A percentile compares a stretch with the other conserved stretches of the same genome.
phyloP scores from a whole-genome alignment of 2,888 invertebrate species.

The Xestia sexstrigata region DNA sequence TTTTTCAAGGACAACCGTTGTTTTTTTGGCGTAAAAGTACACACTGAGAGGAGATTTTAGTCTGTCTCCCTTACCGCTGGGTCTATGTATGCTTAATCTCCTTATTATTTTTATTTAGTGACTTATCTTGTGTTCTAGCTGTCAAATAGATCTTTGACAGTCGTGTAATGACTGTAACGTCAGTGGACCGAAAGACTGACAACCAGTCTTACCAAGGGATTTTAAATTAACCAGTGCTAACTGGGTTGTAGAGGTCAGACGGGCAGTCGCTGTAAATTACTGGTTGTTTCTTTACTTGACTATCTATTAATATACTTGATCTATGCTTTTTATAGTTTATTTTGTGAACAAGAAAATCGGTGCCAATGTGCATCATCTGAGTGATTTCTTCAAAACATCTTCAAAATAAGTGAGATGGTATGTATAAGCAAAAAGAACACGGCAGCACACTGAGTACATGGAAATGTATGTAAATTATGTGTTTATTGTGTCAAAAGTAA shows the following conservation, averaged over 20 bases:
- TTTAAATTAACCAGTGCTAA: background rate
- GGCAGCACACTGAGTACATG: background rate
- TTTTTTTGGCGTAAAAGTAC: background rate
- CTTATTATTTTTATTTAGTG: background rate
- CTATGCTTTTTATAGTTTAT: background rate
- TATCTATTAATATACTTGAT: background rate
- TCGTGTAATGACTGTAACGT: background rate
- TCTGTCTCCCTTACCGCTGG: background rate
- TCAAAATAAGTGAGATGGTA: background rate
- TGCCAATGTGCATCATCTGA: background rate
- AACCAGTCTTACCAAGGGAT: background rate
- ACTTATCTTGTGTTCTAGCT: background rate
- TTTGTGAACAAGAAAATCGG: background rate
- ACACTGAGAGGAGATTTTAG: background rate
- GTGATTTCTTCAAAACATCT: background rate
- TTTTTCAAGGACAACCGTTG: background rate
- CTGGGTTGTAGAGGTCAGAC: background rate
- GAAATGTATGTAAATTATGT: slow-evolving; percentile 31
- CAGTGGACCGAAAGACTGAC: background rate
- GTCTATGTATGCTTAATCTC: background rate
- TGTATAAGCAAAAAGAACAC: background rate
- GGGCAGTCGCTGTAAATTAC: background rate
- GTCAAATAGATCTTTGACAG: background rate
- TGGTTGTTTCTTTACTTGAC: background rate
- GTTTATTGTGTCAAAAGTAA: slow-evolving; percentile 55